These are phyloP conservation scores for Copidosoma aretas DNA, from an alignment of 2,888 invertebrate species.

Conservation along the genomic window DNA sequence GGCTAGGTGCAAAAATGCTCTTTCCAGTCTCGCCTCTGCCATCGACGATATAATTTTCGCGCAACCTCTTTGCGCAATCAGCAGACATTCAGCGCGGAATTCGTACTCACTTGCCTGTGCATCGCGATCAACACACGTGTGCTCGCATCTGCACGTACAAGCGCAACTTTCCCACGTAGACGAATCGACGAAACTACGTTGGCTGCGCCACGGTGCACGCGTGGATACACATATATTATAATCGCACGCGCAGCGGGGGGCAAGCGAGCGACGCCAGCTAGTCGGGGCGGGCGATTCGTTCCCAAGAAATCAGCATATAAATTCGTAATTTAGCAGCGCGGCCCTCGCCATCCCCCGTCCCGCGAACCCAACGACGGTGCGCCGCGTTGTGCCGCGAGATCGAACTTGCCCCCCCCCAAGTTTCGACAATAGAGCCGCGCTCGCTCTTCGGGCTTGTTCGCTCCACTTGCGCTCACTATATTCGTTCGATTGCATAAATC, in stretches of 20 bases:
- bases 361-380: not conserved
- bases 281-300: conserved; percentile 30
- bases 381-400: conserved; percentile 2
- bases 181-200: no score
- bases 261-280: not conserved
- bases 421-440: conserved; percentile 21
- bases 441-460: not conserved
- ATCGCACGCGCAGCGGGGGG: not conserved
- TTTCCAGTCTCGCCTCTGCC: not conserved
- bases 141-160: no score
- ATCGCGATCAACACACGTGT: not conserved
- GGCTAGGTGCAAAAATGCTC: no score
- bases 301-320: conserved; percentile 40
- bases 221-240: conserved; percentile 11
- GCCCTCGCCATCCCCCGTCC: not conserved
- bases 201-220: no score
- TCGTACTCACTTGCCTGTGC: not conserved
- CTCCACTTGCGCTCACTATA: conserved; percentile 31
- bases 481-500: conserved; percentile 40
- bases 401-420: conserved; percentile 29
- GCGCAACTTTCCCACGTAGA: no score
- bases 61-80: conserved; percentile 23
- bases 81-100: conserved; percentile 35
- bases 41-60: conserved; percentile 29
- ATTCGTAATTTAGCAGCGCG: conserved; percentile 39